Conservation (phyloP, 1,140 invertebrate genomes). For the Lucilia cuprina region DNA sequence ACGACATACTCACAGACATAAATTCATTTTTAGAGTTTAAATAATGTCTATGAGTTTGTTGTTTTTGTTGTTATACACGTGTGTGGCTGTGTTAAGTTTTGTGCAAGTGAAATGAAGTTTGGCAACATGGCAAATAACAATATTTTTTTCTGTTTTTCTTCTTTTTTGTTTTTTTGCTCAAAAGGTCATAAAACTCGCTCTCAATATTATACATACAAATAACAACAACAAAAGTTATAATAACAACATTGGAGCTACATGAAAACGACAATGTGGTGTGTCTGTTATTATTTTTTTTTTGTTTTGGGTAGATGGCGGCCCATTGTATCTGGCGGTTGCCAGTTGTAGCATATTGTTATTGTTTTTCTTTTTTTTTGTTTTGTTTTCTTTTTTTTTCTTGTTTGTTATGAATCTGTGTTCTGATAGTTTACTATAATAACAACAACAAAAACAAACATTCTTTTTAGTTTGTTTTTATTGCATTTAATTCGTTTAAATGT, state of each 20-base stretch:
- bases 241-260: slow-evolving; percentile 7
- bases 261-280: slow-evolving; percentile 22
- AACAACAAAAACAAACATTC: background rate
- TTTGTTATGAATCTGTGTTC: background rate
- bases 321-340: background rate
- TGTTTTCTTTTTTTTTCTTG: background rate
- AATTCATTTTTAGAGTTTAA: background rate
- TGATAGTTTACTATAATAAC: background rate
- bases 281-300: slow-evolving; percentile 9
- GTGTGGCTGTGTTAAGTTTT: background rate
- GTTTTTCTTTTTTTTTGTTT: background rate
- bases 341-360: background rate
- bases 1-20: background rate
- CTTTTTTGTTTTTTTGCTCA: background rate
- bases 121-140: slow-evolving; percentile 24
- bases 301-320: background rate
- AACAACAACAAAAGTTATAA: background rate
- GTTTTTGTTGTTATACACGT: background rate
- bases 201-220: slow-evolving; percentile 28
- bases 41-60: background rate
- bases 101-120: slow-evolving; percentile 33
- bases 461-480: background rate
- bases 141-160: background rate
- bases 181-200: slow-evolving; percentile 35
- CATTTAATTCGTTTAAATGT: background rate